These are phyloP conservation scores for Drosophila malerkotliana DNA, from an alignment of 1,140 invertebrate species.

Conservation along the genomic window DNA sequence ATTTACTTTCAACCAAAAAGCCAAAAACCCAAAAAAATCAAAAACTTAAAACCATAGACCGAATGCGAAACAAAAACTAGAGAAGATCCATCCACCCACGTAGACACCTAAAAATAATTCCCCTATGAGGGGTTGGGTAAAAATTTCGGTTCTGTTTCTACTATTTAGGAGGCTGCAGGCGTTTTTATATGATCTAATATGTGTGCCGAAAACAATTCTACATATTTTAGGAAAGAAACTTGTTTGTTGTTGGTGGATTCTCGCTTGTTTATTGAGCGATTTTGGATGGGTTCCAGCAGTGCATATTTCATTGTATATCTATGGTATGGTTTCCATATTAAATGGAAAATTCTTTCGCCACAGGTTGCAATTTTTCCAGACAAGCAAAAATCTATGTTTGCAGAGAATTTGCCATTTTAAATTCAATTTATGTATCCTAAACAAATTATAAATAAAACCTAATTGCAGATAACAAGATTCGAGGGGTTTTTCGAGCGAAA, in stretches of 20 bases:
- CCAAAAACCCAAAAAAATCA: slow-evolving; percentile 1
- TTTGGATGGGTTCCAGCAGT: slow-evolving; percentile 48
- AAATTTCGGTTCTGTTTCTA: slow-evolving; percentile 38
- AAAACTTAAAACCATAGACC: not conserved
- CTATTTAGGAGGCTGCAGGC: slow-evolving; percentile 44
- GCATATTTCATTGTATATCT: slow-evolving; percentile 23
- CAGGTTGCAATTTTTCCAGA: slow-evolving; percentile 19
- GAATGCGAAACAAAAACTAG: slow-evolving; percentile 30
- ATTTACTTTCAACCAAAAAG: slow-evolving; percentile 58
- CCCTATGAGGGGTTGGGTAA: not conserved
- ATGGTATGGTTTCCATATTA: slow-evolving; percentile 34
- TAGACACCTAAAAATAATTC: slow-evolving; percentile 68
- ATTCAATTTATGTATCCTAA: not conserved
- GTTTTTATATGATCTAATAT: slow-evolving; percentile 45
- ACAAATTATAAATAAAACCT: not conserved
- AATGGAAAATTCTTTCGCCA: slow-evolving; percentile 4
- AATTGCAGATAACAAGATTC: not conserved
- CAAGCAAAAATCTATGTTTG: slow-evolving; percentile 4
- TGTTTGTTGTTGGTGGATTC: slow-evolving; percentile 33
- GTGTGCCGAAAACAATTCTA: slow-evolving; percentile 49
- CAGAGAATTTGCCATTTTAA: not conserved
- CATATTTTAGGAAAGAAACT: slow-evolving; percentile 48
- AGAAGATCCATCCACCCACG: slow-evolving; percentile 63
- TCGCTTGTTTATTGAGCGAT: slow-evolving; percentile 42
- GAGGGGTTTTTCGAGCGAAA: too few species aligned